phyloP scores from a whole-genome alignment of 2,113 vertebrate species.

The Crocuta crocuta region DNA sequence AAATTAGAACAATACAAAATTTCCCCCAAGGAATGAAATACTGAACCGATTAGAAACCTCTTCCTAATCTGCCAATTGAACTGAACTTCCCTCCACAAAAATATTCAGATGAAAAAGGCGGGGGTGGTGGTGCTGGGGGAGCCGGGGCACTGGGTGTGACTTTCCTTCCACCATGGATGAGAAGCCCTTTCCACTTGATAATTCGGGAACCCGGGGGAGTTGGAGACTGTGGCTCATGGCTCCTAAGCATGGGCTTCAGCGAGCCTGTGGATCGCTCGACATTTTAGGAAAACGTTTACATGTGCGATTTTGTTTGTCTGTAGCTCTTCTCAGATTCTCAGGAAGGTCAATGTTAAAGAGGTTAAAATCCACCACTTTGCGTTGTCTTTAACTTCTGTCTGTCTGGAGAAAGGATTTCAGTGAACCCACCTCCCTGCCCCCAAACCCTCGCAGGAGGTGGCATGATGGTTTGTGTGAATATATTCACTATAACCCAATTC shows the following conservation, averaged over 20 bases:
- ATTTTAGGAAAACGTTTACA: neutral
- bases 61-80: neutral
- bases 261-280: neutral
- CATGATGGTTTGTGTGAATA: neutral
- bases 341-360: neutral
- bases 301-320: neutral
- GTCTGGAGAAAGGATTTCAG: neutral
- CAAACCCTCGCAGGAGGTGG: neutral
- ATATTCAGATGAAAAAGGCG: neutral
- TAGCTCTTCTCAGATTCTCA: neutral
- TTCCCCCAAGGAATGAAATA: neutral
- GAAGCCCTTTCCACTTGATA: neutral
- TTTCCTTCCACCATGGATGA: too few species aligned
- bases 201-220: neutral
- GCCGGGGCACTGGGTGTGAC: neutral
- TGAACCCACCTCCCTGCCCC: neutral
- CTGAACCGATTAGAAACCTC: neutral
- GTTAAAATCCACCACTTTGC: neutral
- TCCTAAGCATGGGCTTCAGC: too few species aligned
- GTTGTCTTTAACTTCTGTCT: neutral
- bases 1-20: neutral
- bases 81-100: neutral
- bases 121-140: too few species aligned
- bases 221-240: neutral
- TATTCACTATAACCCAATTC: neutral